Evolutionary conservation across 1,140 invertebrate species (phyloP).

Genomic region (Scylla paramamosain): DNA sequence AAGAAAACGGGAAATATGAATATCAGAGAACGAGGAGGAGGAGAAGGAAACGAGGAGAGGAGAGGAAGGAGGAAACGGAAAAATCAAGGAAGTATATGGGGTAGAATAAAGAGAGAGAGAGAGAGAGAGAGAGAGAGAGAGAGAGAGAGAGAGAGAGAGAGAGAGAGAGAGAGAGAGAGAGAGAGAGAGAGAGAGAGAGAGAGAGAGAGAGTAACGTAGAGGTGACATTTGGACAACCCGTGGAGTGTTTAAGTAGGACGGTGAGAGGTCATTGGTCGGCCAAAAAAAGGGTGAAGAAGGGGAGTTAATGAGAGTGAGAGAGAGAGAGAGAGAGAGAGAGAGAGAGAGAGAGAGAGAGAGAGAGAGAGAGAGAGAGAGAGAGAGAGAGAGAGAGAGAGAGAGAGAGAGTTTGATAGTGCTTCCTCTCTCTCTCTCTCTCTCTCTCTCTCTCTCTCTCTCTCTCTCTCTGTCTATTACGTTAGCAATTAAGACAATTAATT

Average conservation of each 20-base stretch:
- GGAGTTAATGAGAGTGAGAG: not conserved
- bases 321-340: not conserved
- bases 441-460: no score
- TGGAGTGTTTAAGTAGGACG: no score
- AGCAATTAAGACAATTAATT: conserved; percentile 24
- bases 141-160: not conserved
- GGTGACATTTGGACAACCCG: not conserved
- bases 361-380: not conserved
- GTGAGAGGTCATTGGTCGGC: no score
- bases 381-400: not conserved
- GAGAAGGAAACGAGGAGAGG: not conserved
- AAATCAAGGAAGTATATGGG: not conserved
- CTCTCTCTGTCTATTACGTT: not conserved
- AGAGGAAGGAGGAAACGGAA: not conserved
- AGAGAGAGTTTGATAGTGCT: not conserved
- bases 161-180: not conserved
- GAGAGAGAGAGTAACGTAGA: not conserved
- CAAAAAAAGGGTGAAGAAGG: no score
- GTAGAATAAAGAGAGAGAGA: not conserved
- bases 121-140: not conserved
- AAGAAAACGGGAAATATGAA: no score
- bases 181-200: not conserved
- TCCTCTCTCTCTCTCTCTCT: not conserved
- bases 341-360: not conserved
- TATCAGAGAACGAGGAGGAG: no score